Evolutionary conservation across 2,797 vertebrate species (phyloP).

Genomic region (Poeciliopsis infans): DNA sequence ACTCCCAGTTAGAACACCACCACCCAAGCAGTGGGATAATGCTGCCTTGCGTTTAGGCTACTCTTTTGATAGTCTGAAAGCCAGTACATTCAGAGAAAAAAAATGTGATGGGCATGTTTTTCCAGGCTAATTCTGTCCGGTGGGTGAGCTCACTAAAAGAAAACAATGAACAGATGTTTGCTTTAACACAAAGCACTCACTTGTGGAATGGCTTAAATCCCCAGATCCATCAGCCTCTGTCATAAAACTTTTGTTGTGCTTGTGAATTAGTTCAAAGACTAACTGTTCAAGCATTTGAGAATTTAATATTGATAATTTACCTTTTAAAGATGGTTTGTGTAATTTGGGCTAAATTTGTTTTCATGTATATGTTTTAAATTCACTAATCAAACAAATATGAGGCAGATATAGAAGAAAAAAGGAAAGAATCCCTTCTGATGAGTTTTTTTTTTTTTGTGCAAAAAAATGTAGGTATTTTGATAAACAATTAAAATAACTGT

Average conservation of each 20-base stretch:
- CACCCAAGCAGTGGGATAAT: conserved; percentile 2
- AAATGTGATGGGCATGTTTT: conserved; percentile 56
- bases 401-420: not conserved
- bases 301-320: conserved; percentile 15
- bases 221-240: conserved; percentile 49
- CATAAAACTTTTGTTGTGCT: conserved; percentile 67
- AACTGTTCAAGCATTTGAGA: conserved; percentile 60
- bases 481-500: not conserved
- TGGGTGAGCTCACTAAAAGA: conserved; percentile 59
- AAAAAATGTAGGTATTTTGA: not conserved
- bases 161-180: conserved; percentile 75
- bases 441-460: not conserved
- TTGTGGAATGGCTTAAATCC: conserved; percentile 54
- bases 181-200: conserved; percentile 71
- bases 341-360: not conserved
- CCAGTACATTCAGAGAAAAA: conserved; percentile 6
- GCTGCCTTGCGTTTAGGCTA: not conserved
- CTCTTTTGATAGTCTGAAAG: conserved; percentile 29
- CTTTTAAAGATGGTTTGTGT: conserved; percentile 5
- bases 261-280: conserved; percentile 66
- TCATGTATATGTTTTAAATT: not conserved
- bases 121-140: conserved; percentile 64
- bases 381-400: not conserved
- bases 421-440: not conserved
- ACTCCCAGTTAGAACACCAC: not conserved